These are phyloP conservation scores for Anhinga anhinga DNA, from an alignment of 2,113 vertebrate species.

Conservation along the genomic window DNA sequence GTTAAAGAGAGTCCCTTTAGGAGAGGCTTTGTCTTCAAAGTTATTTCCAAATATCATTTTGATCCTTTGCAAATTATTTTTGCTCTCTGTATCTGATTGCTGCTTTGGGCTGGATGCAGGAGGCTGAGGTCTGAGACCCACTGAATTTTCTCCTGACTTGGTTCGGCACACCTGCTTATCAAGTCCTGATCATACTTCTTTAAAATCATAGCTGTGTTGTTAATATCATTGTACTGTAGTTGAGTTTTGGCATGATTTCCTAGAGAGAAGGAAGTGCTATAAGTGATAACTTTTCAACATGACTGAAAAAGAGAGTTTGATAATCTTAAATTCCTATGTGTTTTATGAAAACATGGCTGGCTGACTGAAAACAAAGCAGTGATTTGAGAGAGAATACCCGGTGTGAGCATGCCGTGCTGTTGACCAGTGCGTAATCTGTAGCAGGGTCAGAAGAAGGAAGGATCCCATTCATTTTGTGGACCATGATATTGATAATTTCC, in stretches of 20 bases:
- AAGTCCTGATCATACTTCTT: not conserved
- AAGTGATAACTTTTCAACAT: not conserved
- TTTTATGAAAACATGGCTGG: not conserved
- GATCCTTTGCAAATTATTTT: slow-evolving; percentile 10
- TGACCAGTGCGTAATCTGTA: not conserved
- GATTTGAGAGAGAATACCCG: not conserved
- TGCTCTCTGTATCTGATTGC: not conserved
- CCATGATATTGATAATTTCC: not conserved
- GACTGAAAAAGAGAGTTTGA: not conserved
- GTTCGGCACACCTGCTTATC: not conserved
- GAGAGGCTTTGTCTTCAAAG: slow-evolving; percentile 14
- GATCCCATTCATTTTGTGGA: not conserved
- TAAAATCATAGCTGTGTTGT: not conserved
- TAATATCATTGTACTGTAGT: not conserved
- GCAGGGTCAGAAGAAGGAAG: not conserved
- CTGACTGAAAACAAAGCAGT: not conserved
- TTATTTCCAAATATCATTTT: not conserved
- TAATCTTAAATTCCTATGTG: not conserved
- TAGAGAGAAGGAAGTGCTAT: not conserved
- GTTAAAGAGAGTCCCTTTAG: slow-evolving; percentile 15
- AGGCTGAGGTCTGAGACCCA: not conserved
- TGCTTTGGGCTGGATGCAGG: not conserved
- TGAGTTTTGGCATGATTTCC: not conserved
- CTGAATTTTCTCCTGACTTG: not conserved
- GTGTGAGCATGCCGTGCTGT: not conserved